These are phyloP conservation scores for Botia kubotai DNA, from an alignment of 2,797 vertebrate genomes.

Conservation along the genomic window DNA sequence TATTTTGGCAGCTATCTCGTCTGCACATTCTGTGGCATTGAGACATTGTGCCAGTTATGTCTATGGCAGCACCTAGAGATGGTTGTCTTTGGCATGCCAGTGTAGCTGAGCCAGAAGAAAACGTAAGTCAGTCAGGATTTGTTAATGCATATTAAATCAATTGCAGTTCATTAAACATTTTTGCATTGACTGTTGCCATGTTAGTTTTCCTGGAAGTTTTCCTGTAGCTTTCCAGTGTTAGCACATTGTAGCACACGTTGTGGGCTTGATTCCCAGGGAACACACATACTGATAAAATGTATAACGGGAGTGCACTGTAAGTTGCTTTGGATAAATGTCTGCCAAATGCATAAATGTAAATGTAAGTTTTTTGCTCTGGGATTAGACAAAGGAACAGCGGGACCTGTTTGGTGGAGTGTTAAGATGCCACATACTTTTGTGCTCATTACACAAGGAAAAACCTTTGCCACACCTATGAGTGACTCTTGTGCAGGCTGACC, in stretches of 20 bases:
- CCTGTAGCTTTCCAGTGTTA: too few species aligned
- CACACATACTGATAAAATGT: too few species aligned
- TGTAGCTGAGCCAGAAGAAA: slow-evolving; percentile 17
- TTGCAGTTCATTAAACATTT: neutral
- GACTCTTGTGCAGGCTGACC: neutral
- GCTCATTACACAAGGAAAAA: too few species aligned
- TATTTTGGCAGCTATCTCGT: slow-evolving; percentile 42
- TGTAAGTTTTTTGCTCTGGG: too few species aligned
- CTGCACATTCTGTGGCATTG: slow-evolving; percentile 26
- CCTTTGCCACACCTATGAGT: neutral
- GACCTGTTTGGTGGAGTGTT: neutral
- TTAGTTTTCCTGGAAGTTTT: too few species aligned
- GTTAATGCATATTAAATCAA: neutral
- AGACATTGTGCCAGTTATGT: slow-evolving; percentile 18
- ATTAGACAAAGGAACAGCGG: neutral
- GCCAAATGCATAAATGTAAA: too few species aligned
- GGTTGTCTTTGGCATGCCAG: slow-evolving; percentile 13
- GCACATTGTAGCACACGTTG: too few species aligned
- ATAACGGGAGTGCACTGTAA: too few species aligned
- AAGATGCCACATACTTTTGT: too few species aligned
- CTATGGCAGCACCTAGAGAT: slow-evolving; percentile 9
- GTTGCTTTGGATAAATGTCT: too few species aligned
- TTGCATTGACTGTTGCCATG: neutral
- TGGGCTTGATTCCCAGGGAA: too few species aligned
- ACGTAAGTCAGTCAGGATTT: neutral